Evolutionary conservation across 2,113 vertebrate genomes (phyloP), one percentile per base, ranked within the genome.

Genomic region (Thryonomys swinderianus): DNA sequence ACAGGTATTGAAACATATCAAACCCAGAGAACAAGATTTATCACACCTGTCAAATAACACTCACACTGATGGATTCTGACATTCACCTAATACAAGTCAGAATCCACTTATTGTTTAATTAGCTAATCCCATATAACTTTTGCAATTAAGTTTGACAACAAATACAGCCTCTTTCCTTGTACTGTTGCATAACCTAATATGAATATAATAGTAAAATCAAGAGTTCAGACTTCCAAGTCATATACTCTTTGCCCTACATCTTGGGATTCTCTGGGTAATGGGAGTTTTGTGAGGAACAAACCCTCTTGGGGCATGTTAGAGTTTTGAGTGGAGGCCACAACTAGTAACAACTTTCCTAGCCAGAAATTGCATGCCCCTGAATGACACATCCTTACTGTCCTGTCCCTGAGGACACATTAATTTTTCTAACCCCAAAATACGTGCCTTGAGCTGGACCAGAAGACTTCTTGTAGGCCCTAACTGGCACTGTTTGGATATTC

Each of bases 21-120:
- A 42, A 83, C 79, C 85, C 59, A 80, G 66, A 95, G 83, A 91
- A 91, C 62, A 86, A 89, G 69, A 96, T 87, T 88, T 86, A 96
- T 94, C 93, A 95, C 95, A 91, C 66, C 91, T 97, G 94, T 91
- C 95, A 97, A 96, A 76, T 91, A 84, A 85, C 45, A 90, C 64
- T 96, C 84, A 95, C 67, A 57, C 34, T 89, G 96, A 96, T 95
- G 89, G 95, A 94, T 95, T 95, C 89, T 95, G 94, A 97, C 91
- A 95, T 93, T 96, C 83, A 83, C 85, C 88, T 96, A 57, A 83
- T 92, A 85, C 94, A 89, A 94, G 88, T 97, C 93, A 97, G 73
- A 91, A 88, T 76, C 34, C 86, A 93, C 86, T 96, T 96, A 84
- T 96, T 97, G 96, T 93, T 95, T 97, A 97, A 97, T 97, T 97